Conservation (phyloP, 2,797 vertebrate genomes). For the Helicolenus hilgendorfi region DNA sequence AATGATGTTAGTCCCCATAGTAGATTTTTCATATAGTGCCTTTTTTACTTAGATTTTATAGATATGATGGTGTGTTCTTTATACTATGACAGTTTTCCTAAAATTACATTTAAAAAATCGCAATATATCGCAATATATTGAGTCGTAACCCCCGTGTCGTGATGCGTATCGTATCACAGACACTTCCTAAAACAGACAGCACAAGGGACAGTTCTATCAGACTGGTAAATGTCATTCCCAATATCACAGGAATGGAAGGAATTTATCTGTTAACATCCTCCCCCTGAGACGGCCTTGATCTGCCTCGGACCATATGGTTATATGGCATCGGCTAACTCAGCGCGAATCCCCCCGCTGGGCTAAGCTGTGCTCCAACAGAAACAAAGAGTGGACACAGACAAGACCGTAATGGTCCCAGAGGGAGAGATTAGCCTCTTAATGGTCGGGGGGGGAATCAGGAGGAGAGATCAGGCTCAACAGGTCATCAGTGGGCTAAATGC, state of each 20-base stretch:
- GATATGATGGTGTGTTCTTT: no score
- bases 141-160: no score
- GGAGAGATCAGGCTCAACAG: slow-evolving; percentile 40
- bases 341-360: slow-evolving; percentile 46
- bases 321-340: slow-evolving; percentile 61
- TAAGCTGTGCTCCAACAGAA: slow-evolving; percentile 66
- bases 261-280: slow-evolving; percentile 24
- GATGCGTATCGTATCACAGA: not conserved
- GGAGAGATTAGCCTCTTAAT: slow-evolving; percentile 71
- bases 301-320: slow-evolving; percentile 72
- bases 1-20: no score
- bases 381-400: slow-evolving; percentile 68
- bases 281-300: slow-evolving; percentile 47
- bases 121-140: no score
- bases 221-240: not conserved
- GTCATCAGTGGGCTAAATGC: slow-evolving; percentile 36
- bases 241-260: slow-evolving; percentile 27
- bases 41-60: no score
- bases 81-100: no score
- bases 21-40: rapidly evolving
- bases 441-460: slow-evolving; percentile 15
- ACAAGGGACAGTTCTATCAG: not conserved
- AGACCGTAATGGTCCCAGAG: slow-evolving; percentile 56
- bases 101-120: no score
- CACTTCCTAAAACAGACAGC: not conserved